Evolutionary conservation across 2,113 vertebrate species (phyloP).

Genomic region (Nesogale talazaci): DNA sequence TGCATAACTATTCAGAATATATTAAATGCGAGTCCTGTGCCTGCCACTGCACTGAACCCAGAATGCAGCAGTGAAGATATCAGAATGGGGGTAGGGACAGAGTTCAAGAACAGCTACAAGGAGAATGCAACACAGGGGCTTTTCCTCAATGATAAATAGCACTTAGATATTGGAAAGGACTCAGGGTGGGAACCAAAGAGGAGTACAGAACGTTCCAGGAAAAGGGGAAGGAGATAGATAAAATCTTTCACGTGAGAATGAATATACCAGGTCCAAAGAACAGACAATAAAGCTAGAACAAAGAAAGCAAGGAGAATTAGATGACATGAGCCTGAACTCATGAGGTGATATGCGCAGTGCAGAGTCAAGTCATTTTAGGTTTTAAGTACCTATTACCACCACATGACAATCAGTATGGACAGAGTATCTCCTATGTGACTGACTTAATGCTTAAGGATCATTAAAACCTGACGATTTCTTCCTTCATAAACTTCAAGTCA

Average conservation of each 20-base stretch:
- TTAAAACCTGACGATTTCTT: not conserved
- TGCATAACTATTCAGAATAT: slow-evolving; percentile 11
- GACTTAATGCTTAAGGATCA: not conserved
- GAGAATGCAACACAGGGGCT: not conserved
- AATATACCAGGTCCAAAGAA: not conserved
- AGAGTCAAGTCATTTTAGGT: not conserved
- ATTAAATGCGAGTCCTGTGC: not conserved
- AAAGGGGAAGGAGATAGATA: not conserved
- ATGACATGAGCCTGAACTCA: not conserved
- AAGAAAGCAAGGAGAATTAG: slow-evolving; percentile 1
- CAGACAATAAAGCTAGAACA: not conserved
- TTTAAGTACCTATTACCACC: not conserved
- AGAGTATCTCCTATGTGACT: not conserved
- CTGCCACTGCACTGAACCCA: not conserved
- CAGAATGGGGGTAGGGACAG: not conserved
- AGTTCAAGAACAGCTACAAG: not conserved
- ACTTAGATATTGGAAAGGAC: not conserved
- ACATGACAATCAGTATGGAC: not conserved
- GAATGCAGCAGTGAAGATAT: not conserved
- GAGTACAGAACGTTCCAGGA: not conserved
- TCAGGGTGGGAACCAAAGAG: not conserved
- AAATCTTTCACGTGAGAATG: not conserved
- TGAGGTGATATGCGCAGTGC: not conserved
- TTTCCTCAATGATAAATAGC: not conserved
- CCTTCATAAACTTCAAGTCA: not conserved